Evolutionary conservation across 1,140 invertebrate genomes (phyloP), one percentile per base, ranked within the genome.

Genomic region (Drosophila nigrodunni): DNA sequence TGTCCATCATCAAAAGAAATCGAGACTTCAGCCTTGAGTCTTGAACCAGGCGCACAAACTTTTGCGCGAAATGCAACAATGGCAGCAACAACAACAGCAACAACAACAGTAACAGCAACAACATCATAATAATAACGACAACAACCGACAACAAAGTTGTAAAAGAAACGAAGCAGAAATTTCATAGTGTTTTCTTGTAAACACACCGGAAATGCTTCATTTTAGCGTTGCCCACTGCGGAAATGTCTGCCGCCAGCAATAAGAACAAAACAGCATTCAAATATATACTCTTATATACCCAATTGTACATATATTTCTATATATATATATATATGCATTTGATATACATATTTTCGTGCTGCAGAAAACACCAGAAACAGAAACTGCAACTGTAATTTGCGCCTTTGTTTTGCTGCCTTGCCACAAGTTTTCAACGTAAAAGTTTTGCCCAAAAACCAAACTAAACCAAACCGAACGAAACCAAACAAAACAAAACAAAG

Each of bases 201-300:
- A 73, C 74, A 70, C 83, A 87, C 79, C 83, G 83, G 83, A 87
- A 88, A 83, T 83, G 83, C 80, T 88, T 78, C 83, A 88, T 88
- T 83, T 86, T 80, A 30, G 65, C 37, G 80, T 77, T 69, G 73
- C 62, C 70, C 70, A 59, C 68, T 80, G 77, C 85, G 83, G 80
- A 87, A 82, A 82, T 80, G 79, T 69, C 67, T 74, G 79, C 68
- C 72, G 82, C 68, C 65, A 71, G 49, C 55, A 77, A 57, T 71
- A 65, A 21, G 10, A 41, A 43, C 37, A 49, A 50, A 60, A 78
- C 70, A 67, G 62, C 58, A 39, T 43, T n/a, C 52, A 58, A 55
- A 52, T 67, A 50, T 41, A 71, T 39, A 35, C 49, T 30, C 37
- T 10, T 18, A 50, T 13, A 41, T 64, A 52, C 15, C 25, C 25